These are phyloP conservation scores for Noctua janthina DNA, from an alignment of 2,888 invertebrate genomes.

Conservation along the genomic window DNA sequence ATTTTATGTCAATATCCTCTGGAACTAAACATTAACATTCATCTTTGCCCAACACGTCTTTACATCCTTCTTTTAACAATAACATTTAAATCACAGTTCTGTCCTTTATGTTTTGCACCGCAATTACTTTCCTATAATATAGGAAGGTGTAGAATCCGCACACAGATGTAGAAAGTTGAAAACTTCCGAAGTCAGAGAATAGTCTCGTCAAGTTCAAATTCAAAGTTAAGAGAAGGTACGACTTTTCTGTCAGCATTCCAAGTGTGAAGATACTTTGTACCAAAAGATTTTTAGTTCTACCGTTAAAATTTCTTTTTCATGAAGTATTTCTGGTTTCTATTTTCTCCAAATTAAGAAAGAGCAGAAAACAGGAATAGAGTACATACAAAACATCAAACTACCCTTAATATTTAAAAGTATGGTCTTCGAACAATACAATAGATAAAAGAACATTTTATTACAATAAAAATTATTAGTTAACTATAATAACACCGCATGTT, in stretches of 20 bases:
- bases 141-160: slow-evolving; percentile 66
- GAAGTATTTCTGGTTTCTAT: slow-evolving; percentile 40
- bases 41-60: slow-evolving; percentile 67
- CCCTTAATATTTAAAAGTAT: slow-evolving; percentile 65
- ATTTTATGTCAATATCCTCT: slow-evolving; percentile 67
- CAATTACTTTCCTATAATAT: slow-evolving; percentile 68
- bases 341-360: slow-evolving; percentile 52
- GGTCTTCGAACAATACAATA: slow-evolving; percentile 54
- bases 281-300: slow-evolving; percentile 30
- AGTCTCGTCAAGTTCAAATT: slow-evolving; percentile 26
- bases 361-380: slow-evolving; percentile 55
- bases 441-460: slow-evolving; percentile 73
- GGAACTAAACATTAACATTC: slow-evolving; percentile 67
- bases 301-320: slow-evolving; percentile 12
- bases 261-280: slow-evolving; percentile 32
- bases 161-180: slow-evolving; percentile 50
- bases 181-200: slow-evolving; percentile 49
- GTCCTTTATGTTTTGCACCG: slow-evolving; percentile 74
- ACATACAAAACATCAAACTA: slow-evolving; percentile 52
- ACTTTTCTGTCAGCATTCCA: slow-evolving; percentile 32
- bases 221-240: slow-evolving; percentile 38
- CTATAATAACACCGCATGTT: slow-evolving; percentile 67
- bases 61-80: slow-evolving; percentile 73
- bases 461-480: slow-evolving; percentile 69
- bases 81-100: slow-evolving; percentile 85